These are phyloP conservation scores for Hydrophis major DNA, from an alignment of 2,797 vertebrate species.

Conservation along the genomic window DNA sequence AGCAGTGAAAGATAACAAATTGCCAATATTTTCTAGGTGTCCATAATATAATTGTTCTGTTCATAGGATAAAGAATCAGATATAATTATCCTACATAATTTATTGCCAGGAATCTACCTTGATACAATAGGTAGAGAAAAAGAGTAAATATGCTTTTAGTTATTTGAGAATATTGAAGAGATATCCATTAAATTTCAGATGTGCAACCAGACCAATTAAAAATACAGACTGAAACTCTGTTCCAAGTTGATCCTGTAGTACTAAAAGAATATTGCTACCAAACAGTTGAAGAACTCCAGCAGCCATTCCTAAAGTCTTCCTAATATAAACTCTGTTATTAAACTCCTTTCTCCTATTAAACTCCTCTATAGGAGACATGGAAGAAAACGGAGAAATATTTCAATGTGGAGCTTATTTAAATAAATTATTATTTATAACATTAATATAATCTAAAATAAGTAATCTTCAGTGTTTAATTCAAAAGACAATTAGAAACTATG, in stretches of 20 bases:
- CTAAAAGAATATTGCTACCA: background rate
- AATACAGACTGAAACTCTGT: background rate
- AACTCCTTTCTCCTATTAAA: background rate
- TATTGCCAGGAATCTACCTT: background rate
- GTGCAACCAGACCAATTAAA: background rate
- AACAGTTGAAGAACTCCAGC: background rate
- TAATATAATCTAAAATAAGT: background rate
- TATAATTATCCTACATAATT: background rate
- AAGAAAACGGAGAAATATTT: background rate
- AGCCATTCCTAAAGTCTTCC: background rate
- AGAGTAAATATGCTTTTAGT: background rate
- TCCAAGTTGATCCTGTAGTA: background rate
- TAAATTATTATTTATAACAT: background rate
- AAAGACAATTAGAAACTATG: background rate
- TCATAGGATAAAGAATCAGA: background rate
- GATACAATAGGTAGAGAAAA: background rate
- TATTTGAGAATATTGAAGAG: background rate
- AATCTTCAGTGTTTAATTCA: background rate
- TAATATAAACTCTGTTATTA: background rate
- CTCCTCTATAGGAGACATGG: background rate
- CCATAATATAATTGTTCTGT: background rate
- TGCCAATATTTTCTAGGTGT: background rate
- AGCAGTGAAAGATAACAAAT: background rate
- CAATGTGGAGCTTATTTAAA: background rate
- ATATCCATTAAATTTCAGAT: background rate